phyloP scores from a whole-genome alignment of 2,113 vertebrate genomes.

The Cichladusa arquata region DNA sequence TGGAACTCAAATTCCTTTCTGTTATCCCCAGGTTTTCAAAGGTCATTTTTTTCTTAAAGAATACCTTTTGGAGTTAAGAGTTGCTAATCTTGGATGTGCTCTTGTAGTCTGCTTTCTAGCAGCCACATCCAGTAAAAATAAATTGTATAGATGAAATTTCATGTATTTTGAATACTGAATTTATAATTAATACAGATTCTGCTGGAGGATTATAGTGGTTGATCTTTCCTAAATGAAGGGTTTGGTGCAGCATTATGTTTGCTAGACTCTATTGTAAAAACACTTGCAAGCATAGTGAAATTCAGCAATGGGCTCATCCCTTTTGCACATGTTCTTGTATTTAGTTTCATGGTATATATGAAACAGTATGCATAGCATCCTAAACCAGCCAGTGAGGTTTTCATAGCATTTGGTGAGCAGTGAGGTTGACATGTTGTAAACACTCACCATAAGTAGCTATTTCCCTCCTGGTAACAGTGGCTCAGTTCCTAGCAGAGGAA shows the following conservation, averaged over 20 bases:
- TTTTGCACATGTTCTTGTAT: not conserved
- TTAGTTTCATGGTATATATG: not conserved
- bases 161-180: not conserved
- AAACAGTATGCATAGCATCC: not conserved
- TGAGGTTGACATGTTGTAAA: not conserved
- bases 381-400: not conserved
- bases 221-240: not conserved
- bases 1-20: not conserved
- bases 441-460: not conserved
- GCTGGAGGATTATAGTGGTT: not conserved
- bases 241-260: not conserved
- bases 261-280: not conserved
- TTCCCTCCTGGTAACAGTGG: not conserved
- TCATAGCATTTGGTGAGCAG: not conserved
- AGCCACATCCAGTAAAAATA: not conserved
- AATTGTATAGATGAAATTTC: not conserved
- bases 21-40: not conserved
- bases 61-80: not conserved
- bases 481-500: not conserved
- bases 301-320: not conserved
- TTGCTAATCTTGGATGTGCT: not conserved
- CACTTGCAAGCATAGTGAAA: fast-evolving
- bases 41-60: not conserved
- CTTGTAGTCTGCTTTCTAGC: not conserved
- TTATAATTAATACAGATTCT: not conserved